Evolutionary conservation across 2,113 vertebrate species (phyloP), one percentile per base, ranked within the genome.

Genomic region (Syrmaticus mikado): DNA sequence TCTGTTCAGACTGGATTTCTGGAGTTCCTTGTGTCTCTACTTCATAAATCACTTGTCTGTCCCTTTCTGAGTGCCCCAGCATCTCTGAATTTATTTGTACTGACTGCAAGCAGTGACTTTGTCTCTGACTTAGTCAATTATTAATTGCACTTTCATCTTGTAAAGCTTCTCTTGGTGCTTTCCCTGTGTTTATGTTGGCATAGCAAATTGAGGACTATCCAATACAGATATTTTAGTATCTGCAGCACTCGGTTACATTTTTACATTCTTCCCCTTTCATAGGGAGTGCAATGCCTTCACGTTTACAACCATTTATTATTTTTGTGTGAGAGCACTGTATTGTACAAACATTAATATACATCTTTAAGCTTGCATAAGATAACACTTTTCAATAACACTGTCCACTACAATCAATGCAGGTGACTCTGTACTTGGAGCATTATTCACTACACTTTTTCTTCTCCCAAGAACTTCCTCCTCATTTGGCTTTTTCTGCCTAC

Each of bases 401-500:
- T 46, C 77, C 78, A 43, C 40, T 40, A 36, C 41, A 91, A 36
- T 68, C 1, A 0, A 82, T 57, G 70, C 58, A 89, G 74, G 52
- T 65, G 38, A 32, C 70, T 61, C 10, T 10, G 48, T 38, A 65
- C 30, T 46, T 73, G 9, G 3, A 75, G 20, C 27, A 41, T 71
- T 86, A 91, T 66, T 67, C 34, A 75, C 21, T 43, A 36, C 8
- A 66, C 28, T 0, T 12, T 84, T 85, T 75, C 28, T 72, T 55
- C 25, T 78, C 8, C 52, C 28, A 17, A 75, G 43, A 89, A 75
- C 52, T 78, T 96, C 32, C 60, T 86, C 84, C 57, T 64, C 32
- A 58, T 88, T 85, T 17, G 22, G 62, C 11, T 79, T 86, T 89
- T 92, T 74, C 89, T 84, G 24, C 24, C 90, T 93, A 90, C 67